Percentiles rank a stretch among this genome's conserved stretches.
These are phyloP conservation scores for Spinibarbus caldwelli DNA, from an alignment of 2,797 vertebrate genomes.

Conservation along the genomic window DNA sequence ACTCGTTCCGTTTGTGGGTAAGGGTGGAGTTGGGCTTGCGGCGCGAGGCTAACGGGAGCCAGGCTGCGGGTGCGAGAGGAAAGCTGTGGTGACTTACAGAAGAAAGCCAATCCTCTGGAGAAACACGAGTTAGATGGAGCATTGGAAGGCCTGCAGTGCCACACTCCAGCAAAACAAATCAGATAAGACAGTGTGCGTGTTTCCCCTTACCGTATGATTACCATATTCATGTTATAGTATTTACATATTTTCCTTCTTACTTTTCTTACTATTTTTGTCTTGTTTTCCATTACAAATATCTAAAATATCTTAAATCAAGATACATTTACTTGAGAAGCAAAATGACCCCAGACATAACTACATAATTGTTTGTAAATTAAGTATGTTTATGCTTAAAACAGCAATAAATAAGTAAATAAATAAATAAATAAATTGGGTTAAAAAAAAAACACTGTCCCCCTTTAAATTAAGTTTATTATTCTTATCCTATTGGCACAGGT, in stretches of 20 bases:
- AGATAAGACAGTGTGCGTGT: not conserved
- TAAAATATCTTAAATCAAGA: not conserved
- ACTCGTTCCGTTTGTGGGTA: constrained; percentile 56
- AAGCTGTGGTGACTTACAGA: constrained; percentile 33
- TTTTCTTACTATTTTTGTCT: not conserved
- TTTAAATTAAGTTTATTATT: too few relatives aligned
- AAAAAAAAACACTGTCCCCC: too few relatives aligned
- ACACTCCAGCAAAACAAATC: not conserved
- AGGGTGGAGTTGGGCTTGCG: constrained; percentile 57
- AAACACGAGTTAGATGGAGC: not conserved
- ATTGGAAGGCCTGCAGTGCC: not conserved
- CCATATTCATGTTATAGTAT: not conserved
- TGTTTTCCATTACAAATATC: not conserved
- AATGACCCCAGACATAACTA: too few relatives aligned
- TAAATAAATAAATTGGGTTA: too few relatives aligned
- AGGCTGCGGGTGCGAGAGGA: constrained; percentile 52
- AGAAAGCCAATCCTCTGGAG: constrained; percentile 25
- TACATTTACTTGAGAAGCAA: not conserved
- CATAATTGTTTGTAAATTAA: too few relatives aligned
- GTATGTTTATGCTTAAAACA: too few relatives aligned
- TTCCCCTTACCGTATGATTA: not conserved
- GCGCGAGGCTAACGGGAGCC: constrained; percentile 45
- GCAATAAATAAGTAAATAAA: too few relatives aligned
- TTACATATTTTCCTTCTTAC: not conserved
- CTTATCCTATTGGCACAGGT: too few relatives aligned